phyloP scores from a whole-genome alignment of 1,140 invertebrate genomes.

The Aphidius ervi region DNA sequence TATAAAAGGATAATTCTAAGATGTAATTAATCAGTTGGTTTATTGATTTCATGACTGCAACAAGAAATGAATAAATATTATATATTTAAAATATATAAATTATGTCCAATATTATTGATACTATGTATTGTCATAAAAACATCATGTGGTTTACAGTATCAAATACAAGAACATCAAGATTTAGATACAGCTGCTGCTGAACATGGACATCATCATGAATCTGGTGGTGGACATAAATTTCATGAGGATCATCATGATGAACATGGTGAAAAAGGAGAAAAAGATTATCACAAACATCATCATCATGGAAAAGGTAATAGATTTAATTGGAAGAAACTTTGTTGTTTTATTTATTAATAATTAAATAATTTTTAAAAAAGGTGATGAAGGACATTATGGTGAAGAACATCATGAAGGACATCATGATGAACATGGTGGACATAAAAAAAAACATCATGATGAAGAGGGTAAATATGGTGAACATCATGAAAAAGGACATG shows the following conservation, averaged over 20 bases:
- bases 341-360: no score
- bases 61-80: no score
- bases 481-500: conserved; percentile 51
- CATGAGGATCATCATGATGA: conserved; percentile 28
- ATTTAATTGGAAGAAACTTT: conserved; percentile 25
- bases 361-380: no score
- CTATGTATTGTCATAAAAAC: no score
- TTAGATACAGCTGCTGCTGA: conserved; percentile 23
- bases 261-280: conserved; percentile 45
- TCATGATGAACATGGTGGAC: conserved; percentile 51
- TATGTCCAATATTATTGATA: no score
- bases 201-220: conserved; percentile 18
- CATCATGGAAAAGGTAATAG: conserved; percentile 56
- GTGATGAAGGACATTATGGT: conserved; percentile 43
- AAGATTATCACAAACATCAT: conserved; percentile 53
- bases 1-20: no score
- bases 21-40: no score
- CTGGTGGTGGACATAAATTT: conserved; percentile 25
- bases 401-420: conserved; percentile 53
- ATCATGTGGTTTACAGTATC: no score
- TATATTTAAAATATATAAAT: no score
- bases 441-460: conserved; percentile 57
- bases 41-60: no score
- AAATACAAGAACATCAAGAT: conserved; percentile 7
- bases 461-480: conserved; percentile 48